Evolutionary conservation across 2,888 invertebrate genomes (phyloP).

Genomic region (Spodoptera picta): DNA sequence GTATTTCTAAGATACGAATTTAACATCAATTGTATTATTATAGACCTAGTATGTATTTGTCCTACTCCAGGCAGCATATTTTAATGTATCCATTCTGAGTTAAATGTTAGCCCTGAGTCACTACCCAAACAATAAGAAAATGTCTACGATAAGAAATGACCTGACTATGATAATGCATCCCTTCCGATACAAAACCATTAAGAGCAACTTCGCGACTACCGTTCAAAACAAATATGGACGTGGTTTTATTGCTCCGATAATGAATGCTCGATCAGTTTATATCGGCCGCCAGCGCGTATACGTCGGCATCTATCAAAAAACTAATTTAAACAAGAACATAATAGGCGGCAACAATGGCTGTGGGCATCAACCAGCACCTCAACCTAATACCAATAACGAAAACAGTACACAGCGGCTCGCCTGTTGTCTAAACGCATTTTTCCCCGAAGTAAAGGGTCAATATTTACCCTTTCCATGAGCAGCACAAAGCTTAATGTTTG

Average conservation of each 20-base stretch:
- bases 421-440: constrained; percentile 86
- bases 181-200: constrained; percentile 49
- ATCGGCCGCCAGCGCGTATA: constrained; percentile 60
- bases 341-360: constrained; percentile 67
- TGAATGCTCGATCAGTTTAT: constrained; percentile 75
- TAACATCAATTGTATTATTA: too few species aligned
- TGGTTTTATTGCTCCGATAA: constrained; percentile 74
- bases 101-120: constrained; percentile 16
- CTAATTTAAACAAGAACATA: constrained; percentile 60
- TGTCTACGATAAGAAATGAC: constrained; percentile 31
- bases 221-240: constrained; percentile 71
- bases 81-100: constrained; percentile 1
- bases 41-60: too few species aligned
- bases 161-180: constrained; percentile 33
- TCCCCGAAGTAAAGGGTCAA: constrained; percentile 84
- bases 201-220: constrained; percentile 65
- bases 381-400: constrained; percentile 85
- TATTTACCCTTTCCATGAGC: constrained; percentile 85
- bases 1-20: too few species aligned
- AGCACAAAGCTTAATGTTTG: constrained; percentile 86
- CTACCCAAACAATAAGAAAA: constrained; percentile 25
- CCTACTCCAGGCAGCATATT: too few species aligned
- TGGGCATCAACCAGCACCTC: constrained; percentile 68
- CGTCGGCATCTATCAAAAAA: constrained; percentile 68
- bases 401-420: constrained; percentile 82